Percentiles rank a stretch among this genome's conserved stretches.
phyloP scores from a whole-genome alignment of 2,113 vertebrate species.

The Zosterops japonicus region DNA sequence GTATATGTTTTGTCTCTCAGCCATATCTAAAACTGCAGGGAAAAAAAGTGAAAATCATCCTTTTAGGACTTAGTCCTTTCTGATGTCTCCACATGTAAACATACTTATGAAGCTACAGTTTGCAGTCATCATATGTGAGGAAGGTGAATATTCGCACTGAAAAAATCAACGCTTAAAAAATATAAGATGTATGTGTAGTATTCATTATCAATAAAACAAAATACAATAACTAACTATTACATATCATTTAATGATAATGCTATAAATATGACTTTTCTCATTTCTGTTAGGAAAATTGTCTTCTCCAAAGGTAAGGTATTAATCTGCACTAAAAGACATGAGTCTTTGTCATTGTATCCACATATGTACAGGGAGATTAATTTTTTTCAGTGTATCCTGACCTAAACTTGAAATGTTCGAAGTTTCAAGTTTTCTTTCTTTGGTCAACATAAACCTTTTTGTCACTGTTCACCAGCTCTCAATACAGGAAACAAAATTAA shows the following conservation, averaged over 20 bases:
- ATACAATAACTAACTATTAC: background rate
- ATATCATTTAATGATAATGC: background rate
- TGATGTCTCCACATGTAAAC: background rate
- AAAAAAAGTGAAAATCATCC: background rate
- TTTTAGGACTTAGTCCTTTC: background rate
- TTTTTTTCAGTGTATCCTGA: background rate
- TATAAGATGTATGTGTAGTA: background rate
- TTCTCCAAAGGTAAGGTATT: background rate
- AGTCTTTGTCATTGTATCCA: background rate
- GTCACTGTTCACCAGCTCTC: background rate
- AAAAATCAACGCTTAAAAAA: background rate
- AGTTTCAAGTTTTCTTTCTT: background rate
- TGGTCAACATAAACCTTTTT: background rate
- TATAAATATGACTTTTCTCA: background rate
- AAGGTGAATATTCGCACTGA: background rate
- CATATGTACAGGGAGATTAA: background rate
- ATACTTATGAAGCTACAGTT: background rate
- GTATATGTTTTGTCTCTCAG: background rate
- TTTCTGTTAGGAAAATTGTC: background rate
- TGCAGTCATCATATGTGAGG: background rate
- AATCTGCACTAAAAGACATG: background rate
- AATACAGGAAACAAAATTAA: background rate
- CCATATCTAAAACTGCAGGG: background rate
- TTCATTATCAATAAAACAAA: background rate
- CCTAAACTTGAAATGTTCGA: background rate